Evolutionary conservation across 2,888 invertebrate species (phyloP).

Genomic region (Agriopis leucophaearia): DNA sequence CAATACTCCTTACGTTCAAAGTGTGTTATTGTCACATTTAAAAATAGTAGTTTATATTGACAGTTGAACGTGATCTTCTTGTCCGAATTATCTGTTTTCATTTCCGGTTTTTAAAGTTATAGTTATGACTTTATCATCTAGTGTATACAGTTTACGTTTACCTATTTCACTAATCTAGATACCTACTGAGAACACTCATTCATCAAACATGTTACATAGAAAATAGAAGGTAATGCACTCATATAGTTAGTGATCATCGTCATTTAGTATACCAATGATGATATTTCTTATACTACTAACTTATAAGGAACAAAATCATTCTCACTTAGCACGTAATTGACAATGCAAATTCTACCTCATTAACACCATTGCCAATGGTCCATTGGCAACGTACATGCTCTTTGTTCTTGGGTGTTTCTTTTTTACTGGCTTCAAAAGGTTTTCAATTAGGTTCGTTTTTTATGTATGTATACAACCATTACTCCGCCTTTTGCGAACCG

Average conservation of each 20-base stretch:
- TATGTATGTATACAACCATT: too few species aligned
- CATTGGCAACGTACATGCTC: conserved; percentile 39
- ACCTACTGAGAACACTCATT: conserved; percentile 40
- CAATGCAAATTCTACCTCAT: conserved; percentile 44
- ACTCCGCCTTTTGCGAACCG: too few species aligned
- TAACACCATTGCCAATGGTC: too few species aligned
- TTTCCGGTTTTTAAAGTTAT: neutral
- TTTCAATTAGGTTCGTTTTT: neutral
- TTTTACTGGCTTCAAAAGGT: neutral
- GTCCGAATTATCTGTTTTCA: neutral
- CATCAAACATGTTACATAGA: conserved; percentile 40
- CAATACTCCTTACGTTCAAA: too few species aligned
- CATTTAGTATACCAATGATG: conserved; percentile 30
- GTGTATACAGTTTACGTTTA: conserved; percentile 48
- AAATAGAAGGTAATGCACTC: conserved; percentile 49
- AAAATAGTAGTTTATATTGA: too few species aligned
- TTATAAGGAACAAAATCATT: conserved; percentile 27
- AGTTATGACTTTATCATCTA: conserved; percentile 40
- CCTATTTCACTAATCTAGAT: conserved; percentile 44
- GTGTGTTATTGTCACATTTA: too few species aligned
- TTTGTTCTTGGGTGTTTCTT: conserved; percentile 37
- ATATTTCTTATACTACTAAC: neutral
- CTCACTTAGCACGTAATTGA: conserved; percentile 42
- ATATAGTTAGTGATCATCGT: conserved; percentile 46
- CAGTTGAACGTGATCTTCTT: too few species aligned